Evolutionary conservation across 2,113 vertebrate genomes (phyloP).

Genomic region (Boulengeromyrus knoepffleri): DNA sequence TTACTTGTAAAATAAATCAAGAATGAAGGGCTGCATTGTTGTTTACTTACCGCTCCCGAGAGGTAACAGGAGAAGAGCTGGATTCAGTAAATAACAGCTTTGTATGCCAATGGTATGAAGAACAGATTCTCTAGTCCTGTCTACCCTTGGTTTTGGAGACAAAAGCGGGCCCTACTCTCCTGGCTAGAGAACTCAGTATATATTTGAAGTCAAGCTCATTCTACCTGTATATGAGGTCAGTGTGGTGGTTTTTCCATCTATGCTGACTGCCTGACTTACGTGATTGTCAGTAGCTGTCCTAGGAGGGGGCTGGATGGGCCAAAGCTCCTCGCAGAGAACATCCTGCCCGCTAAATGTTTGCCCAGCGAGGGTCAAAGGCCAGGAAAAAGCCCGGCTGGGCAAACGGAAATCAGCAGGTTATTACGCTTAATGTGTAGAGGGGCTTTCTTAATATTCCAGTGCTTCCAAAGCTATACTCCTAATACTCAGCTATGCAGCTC

Average conservation of each 20-base stretch:
- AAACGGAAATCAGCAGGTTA: not conserved
- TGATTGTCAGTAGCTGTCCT: not conserved
- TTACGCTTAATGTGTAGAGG: not conserved
- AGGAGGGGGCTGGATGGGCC: not conserved
- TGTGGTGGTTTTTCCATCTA: not conserved
- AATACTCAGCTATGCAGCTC: not conserved
- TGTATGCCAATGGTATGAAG: not conserved
- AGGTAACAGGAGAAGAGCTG: not conserved
- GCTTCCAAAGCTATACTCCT: not conserved
- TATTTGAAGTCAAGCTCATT: not conserved
- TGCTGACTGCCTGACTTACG: not conserved
- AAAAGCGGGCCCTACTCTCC: not conserved
- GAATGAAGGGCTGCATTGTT: not conserved
- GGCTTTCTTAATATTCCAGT: not conserved
- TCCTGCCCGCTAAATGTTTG: not conserved
- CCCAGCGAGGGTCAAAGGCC: not conserved
- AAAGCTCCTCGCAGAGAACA: not conserved
- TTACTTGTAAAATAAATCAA: not conserved
- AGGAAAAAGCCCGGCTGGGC: not conserved
- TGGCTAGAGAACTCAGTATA: not conserved
- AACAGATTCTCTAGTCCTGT: not conserved
- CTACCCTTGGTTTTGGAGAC: not conserved
- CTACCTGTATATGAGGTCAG: not conserved
- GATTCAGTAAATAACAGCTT: not conserved
- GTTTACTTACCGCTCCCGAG: not conserved